Conservation (phyloP, 2,113 vertebrate species). For the Sinocyclocheilus anophthalmus region DNA sequence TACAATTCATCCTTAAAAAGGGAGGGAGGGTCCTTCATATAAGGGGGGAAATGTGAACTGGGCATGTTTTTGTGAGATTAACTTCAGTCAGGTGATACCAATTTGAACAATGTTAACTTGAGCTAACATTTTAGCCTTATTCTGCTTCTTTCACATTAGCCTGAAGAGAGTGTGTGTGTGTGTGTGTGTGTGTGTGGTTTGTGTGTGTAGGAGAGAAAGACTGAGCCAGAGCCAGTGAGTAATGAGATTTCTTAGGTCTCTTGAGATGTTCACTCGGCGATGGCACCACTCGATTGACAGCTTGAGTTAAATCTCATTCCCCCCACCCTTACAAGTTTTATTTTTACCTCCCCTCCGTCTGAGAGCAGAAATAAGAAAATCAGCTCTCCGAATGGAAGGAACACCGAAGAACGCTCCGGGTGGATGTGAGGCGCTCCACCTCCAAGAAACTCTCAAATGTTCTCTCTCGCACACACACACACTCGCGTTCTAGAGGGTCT, state of each 20-base stretch:
- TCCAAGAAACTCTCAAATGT: conserved; percentile 30
- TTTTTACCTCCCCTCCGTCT: conserved; percentile 51
- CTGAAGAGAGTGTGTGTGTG: conserved; percentile 7
- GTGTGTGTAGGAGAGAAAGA: conserved; percentile 2
- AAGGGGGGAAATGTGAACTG: background rate
- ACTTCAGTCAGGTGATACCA: background rate
- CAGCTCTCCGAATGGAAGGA: conserved; percentile 41
- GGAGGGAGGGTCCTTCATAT: no score
- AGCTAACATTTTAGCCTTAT: background rate
- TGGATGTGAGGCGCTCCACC: background rate
- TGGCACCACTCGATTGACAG: conserved; percentile 58
- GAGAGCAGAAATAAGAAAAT: conserved; percentile 47
- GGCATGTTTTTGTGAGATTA: conserved; percentile 12
- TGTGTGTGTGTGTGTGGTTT: conserved; percentile 35
- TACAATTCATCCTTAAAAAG: no score
- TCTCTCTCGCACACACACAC: conserved; percentile 1
- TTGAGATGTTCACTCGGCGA: conserved; percentile 49
- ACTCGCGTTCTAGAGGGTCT: conserved; percentile 13
- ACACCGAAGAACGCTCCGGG: conserved; percentile 2
- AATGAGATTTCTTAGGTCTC: conserved; percentile 60
- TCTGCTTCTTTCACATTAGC: background rate
- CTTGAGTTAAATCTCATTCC: conserved; percentile 49
- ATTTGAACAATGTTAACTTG: background rate
- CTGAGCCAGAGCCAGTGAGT: conserved; percentile 38
- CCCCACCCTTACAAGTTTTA: conserved; percentile 40